Evolutionary conservation across 2,113 vertebrate genomes (phyloP).

Genomic region (Atherinomorus stipes): DNA sequence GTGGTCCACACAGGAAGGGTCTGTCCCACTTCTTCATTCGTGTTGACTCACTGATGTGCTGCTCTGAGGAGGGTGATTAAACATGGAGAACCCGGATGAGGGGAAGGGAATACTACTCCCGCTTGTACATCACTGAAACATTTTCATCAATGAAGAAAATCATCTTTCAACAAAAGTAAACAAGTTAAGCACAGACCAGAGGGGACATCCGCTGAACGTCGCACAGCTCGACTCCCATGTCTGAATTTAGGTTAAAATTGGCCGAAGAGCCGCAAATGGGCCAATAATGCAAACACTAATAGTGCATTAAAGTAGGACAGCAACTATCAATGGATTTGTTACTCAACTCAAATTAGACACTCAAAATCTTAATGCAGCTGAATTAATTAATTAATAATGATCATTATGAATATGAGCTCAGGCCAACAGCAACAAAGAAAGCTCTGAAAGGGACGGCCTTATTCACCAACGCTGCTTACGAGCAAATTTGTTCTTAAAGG

Average conservation of each 20-base stretch:
- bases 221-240: conserved; percentile 37
- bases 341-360: neutral
- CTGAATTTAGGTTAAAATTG: conserved; percentile 48
- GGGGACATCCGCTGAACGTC: neutral
- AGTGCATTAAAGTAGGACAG: conserved; percentile 52
- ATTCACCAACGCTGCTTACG: too few relatives aligned
- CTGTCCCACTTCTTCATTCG: conserved; percentile 44
- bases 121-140: neutral
- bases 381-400: neutral
- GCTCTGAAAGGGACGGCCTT: neutral
- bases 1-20: conserved; percentile 24
- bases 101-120: neutral
- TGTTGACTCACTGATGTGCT: conserved; percentile 28
- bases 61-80: conserved; percentile 33
- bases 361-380: neutral
- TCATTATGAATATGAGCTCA: neutral
- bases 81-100: neutral
- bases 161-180: conserved; percentile 1
- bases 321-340: conserved; percentile 32
- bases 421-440: fast-evolving
- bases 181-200: neutral
- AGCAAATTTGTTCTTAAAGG: too few relatives aligned
- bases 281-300: conserved; percentile 48
- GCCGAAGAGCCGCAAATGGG: conserved; percentile 33
- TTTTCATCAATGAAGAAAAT: conserved; percentile 37